Base-by-base conservation (phyloP, 2,888 invertebrate species). In the Pelosia muscerda region DNA sequence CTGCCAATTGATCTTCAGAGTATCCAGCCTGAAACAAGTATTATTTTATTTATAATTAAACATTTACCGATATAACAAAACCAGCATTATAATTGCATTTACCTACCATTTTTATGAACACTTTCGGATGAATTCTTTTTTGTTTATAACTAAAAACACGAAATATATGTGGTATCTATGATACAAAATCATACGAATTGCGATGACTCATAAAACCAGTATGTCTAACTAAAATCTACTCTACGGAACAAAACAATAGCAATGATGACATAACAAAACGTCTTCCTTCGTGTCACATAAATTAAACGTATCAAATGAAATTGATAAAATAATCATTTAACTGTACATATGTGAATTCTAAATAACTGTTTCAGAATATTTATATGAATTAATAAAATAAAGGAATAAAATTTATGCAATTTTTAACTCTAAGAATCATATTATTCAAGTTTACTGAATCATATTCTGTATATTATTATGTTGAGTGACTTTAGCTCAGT, bases 1-100 rank as follows among this genome's bases (percentile, higher is more conserved):
- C 98, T 92, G 98, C 97, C 95, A 98, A 96, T 96, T 98, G 98
- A 95, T 98, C 98, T 95, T 98, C 98, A 58, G 97, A 96, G 93
- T 98, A 98, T 88, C 97, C 97, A 86, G 97, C 97, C 98, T 98
- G 96, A 58, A 79, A 79, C 65, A 78, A 74, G 53, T 28, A 65
- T 9, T 22, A 49, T 34, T 22, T 53, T n/a, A 6, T 19, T 4
- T n/a, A n/a, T 22, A 23, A 23, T 9, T 31, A 34, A 9, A 38
- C 13, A 53, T 31, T 62, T 55, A 15, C 2, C 6, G 13, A n/a
- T 5, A n/a, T 6, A 19, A 25, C 13, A 49, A 13, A 61, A 38
- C 59, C 13, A 53, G 6, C 4, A 42, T 49, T 57, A 22, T 26
- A 5, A 38, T 38, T 38, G 34, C 19, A 65, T 31, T 73, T 70